These are phyloP conservation scores for Ptilorrhoa leucosticta DNA, from an alignment of 2,113 vertebrate genomes.

Conservation along the genomic window DNA sequence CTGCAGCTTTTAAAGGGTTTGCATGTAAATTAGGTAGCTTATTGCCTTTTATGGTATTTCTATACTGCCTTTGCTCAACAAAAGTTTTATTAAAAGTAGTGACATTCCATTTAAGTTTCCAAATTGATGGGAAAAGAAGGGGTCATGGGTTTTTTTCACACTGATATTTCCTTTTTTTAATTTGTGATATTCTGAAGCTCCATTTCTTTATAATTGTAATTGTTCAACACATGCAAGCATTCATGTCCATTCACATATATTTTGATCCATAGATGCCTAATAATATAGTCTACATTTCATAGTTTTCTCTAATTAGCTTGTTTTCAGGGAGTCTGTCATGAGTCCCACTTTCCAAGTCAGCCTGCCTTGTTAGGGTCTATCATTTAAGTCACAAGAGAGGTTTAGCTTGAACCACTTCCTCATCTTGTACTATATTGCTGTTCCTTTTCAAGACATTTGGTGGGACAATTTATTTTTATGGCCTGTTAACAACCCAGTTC, in stretches of 20 bases:
- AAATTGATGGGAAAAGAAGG: not conserved
- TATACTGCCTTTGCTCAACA: not conserved
- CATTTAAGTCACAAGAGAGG: not conserved
- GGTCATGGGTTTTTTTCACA: fast-evolving
- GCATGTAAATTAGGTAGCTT: not conserved
- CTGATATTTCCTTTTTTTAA: not conserved
- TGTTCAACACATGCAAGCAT: not conserved
- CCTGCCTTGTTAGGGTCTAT: not conserved
- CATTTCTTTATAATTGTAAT: not conserved
- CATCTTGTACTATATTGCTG: not conserved
- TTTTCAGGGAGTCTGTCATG: not conserved
- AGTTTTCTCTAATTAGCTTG: not conserved
- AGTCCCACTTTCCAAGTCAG: not conserved
- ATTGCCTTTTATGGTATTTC: not conserved
- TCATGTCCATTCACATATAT: not conserved
- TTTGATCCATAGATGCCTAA: not conserved
- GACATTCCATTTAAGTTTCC: not conserved
- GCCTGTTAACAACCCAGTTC: not conserved
- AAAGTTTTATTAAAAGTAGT: not conserved
- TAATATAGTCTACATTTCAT: not conserved
- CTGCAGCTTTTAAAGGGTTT: not conserved
- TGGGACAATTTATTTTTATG: not conserved
- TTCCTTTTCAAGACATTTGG: not conserved
- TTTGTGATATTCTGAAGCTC: not conserved
- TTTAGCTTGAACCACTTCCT: not conserved